These are phyloP conservation scores for Pentamera pediparva DNA, from an alignment of 53 echinoderm and acorn worm genomes.

Conservation along the genomic window DNA sequence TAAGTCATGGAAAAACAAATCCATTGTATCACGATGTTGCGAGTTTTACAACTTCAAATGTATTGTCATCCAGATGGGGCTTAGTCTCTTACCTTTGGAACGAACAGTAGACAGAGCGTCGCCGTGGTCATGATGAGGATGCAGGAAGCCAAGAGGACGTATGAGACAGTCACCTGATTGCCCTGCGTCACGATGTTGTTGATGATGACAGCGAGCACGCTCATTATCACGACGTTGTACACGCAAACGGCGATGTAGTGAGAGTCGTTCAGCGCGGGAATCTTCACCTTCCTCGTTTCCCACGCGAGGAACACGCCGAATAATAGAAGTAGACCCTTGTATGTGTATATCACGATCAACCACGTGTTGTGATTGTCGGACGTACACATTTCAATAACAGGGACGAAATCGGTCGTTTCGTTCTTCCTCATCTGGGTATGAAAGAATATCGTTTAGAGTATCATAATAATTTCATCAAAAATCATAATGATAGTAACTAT, in stretches of 20 bases:
- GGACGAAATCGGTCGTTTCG: conserved; percentile 64
- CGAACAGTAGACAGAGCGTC: conserved; percentile 92
- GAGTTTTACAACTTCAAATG: not conserved
- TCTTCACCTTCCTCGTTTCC: conserved; percentile 97
- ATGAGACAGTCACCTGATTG: conserved; percentile 76
- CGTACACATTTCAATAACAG: conserved; percentile 74
- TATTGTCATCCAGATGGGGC: not conserved
- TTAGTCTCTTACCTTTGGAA: conserved; percentile 72
- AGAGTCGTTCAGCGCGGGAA: conserved; percentile 94
- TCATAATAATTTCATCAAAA: too few relatives aligned
- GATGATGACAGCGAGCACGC: conserved; percentile 88
- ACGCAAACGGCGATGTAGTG: conserved; percentile 97
- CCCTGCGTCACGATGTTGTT: conserved; percentile 80
- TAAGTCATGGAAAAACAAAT: not conserved
- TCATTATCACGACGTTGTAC: conserved; percentile 95
- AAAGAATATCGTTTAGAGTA: too few relatives aligned
- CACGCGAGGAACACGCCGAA: conserved; percentile 94
- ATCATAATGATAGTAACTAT: too few relatives aligned
- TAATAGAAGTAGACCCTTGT: conserved; percentile 85
- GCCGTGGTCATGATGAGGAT: conserved; percentile 85
- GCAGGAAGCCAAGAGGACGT: conserved; percentile 71
- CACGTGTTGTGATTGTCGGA: conserved; percentile 72
- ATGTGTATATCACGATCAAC: conserved; percentile 80
- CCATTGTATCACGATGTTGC: not conserved
- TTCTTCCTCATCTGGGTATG: conserved; percentile 47